Evolutionary conservation across 2,113 vertebrate species (phyloP), one percentile per base, ranked within the genome.

Genomic region (Paradisaea rubra): DNA sequence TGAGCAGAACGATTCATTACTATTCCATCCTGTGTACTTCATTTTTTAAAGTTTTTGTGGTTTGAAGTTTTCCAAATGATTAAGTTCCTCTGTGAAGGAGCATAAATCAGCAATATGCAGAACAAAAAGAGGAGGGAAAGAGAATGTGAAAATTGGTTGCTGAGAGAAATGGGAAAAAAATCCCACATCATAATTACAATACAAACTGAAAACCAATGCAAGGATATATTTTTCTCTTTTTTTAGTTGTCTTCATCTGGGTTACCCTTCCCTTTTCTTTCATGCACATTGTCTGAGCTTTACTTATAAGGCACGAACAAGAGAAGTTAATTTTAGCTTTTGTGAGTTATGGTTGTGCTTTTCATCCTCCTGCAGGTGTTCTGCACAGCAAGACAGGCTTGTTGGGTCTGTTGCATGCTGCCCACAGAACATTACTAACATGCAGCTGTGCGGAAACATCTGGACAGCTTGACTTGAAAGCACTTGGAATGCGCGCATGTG

Each of bases 291-390:
- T 66, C 52, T 49, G 60, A 91, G 17, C 30, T 79, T 76, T 65
- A 69, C 44, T 56, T 74, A 17, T 37, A 52, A 91, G 56, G 17
- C 42, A 20, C 6, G 52, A 33, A 33, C 6, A 87, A 69, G 35
- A 82, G 41, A 73, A 89, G 35, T 66, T 81, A 93, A 94, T 95
- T 95, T 92, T 91, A 86, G 83, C 44, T 87, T 82, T 69, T 65
- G 16, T 82, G 90, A 91, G 37, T 81, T 92, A 57, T 27, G 17
- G 30, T 49, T 88, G 10, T 87, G 70, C 64, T 69, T 95, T 94
- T 86, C 15, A 57, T 92, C 93, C 91, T 89, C 56, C 49, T 83
- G 74, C 95, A 96, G 94, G 88, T 97, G 95, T 86, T 96, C 78
- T 76, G 88, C 86, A 65, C 70, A 81, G 92, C 83, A 87, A 68